phyloP scores from a whole-genome alignment of 23 tunicate species.

The Styela plicata region DNA sequence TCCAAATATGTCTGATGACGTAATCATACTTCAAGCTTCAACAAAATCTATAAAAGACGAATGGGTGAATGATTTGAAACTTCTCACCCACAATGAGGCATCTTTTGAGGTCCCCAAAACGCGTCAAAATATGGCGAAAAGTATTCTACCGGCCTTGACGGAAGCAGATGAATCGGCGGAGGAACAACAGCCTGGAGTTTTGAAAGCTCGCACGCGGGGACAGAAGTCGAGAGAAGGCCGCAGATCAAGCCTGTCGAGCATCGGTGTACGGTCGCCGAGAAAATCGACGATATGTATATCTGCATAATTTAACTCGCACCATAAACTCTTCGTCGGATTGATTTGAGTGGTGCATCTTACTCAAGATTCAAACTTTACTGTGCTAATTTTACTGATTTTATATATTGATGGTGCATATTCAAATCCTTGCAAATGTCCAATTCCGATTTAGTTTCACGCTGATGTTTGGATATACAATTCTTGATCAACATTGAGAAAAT shows the following conservation, averaged over 20 bases:
- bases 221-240: conserved; percentile 45
- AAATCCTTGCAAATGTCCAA: too few relatives aligned
- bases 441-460: too few relatives aligned
- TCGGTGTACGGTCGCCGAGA: conserved; percentile 26
- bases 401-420: too few relatives aligned
- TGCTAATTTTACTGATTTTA: too few relatives aligned
- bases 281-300: background rate
- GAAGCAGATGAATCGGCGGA: conserved; percentile 23
- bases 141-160: background rate
- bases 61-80: conserved; percentile 43
- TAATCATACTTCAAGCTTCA: background rate
- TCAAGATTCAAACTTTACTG: too few relatives aligned
- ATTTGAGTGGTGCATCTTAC: too few relatives aligned
- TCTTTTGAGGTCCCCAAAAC: background rate
- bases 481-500: too few relatives aligned
- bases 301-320: too few relatives aligned
- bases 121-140: background rate
- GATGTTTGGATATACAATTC: too few relatives aligned
- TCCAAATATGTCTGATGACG: background rate
- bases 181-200: conserved; percentile 10
- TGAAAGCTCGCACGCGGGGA: conserved; percentile 47
- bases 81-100: background rate
- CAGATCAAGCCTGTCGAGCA: conserved; percentile 26
- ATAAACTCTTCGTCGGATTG: too few relatives aligned
- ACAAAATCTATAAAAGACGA: conserved; percentile 43